Evolutionary conservation across 2,797 vertebrate genomes (phyloP).

Genomic region (Eulemur rubriventer): DNA sequence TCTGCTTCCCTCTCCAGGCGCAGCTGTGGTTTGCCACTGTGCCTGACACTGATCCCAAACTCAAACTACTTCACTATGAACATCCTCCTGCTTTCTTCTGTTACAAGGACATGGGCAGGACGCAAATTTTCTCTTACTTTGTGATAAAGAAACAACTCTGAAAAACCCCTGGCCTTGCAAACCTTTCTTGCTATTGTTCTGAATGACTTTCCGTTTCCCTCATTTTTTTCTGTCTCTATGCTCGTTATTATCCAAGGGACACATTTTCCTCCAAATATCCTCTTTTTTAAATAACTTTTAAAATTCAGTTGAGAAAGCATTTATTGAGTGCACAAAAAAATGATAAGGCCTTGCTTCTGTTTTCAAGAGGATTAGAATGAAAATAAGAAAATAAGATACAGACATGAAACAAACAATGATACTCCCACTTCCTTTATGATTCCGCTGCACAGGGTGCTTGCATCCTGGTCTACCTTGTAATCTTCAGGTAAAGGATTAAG

Average conservation of each 20-base stretch:
- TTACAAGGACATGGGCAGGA: neutral
- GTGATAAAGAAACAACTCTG: neutral
- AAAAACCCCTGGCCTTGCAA: neutral
- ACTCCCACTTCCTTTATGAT: neutral
- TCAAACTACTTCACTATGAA: neutral
- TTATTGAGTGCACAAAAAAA: neutral
- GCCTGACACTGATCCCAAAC: neutral
- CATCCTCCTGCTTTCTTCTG: neutral
- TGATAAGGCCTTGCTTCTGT: neutral
- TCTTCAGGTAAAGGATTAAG: neutral
- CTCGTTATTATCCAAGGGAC: neutral
- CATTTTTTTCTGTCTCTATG: neutral
- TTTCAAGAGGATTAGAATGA: neutral
- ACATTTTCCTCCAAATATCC: neutral
- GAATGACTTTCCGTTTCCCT: neutral
- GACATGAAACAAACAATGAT: neutral
- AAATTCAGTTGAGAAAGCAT: neutral
- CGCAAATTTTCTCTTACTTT: neutral
- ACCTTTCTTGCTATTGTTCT: neutral
- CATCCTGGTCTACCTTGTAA: neutral
- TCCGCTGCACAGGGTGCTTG: rapidly evolving
- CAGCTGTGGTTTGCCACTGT: rapidly evolving
- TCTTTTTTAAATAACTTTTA: neutral
- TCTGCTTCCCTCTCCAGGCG: neutral
- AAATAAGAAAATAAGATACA: neutral